phyloP scores from a whole-genome alignment of 2,888 invertebrate species.

The Yponomeuta cagnagella region DNA sequence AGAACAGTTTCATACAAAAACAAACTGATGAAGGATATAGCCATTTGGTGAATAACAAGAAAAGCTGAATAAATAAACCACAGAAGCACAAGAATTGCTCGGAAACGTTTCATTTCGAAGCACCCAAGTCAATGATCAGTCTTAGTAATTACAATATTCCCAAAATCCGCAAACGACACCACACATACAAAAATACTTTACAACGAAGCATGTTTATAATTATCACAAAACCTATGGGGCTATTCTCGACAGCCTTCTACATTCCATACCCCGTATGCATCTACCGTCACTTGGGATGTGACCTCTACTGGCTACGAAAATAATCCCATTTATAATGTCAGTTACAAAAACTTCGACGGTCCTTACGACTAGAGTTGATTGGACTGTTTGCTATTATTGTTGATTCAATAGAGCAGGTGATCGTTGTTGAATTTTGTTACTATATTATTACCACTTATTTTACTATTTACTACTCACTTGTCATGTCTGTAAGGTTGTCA shows the following conservation, averaged over 20 bases:
- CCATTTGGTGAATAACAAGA: slow-evolving; percentile 3
- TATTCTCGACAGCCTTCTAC: background rate
- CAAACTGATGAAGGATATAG: background rate
- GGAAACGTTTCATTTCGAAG: slow-evolving; percentile 26
- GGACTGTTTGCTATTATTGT: background rate
- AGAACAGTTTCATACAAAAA: background rate
- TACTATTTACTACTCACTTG: too few species aligned
- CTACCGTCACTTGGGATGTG: background rate
- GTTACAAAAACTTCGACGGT: background rate
- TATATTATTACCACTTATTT: too few species aligned
- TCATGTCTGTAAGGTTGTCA: too few species aligned
- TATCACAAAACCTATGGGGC: slow-evolving; percentile 9
- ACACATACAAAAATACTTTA: slow-evolving; percentile 14
- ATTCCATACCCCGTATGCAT: background rate
- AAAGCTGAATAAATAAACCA: background rate
- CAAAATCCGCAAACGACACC: slow-evolving; percentile 8
- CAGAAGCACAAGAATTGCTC: background rate
- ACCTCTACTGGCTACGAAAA: background rate
- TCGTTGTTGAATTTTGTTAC: too few species aligned
- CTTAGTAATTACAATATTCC: slow-evolving; percentile 34
- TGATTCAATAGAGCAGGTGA: too few species aligned
- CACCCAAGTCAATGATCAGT: slow-evolving; percentile 48
- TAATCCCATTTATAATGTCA: background rate
- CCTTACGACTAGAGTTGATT: slow-evolving; percentile 1
- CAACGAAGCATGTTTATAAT: slow-evolving; percentile 12